These are phyloP conservation scores for Styela clava DNA, from an alignment of 23 tunicate species.

Conservation along the genomic window DNA sequence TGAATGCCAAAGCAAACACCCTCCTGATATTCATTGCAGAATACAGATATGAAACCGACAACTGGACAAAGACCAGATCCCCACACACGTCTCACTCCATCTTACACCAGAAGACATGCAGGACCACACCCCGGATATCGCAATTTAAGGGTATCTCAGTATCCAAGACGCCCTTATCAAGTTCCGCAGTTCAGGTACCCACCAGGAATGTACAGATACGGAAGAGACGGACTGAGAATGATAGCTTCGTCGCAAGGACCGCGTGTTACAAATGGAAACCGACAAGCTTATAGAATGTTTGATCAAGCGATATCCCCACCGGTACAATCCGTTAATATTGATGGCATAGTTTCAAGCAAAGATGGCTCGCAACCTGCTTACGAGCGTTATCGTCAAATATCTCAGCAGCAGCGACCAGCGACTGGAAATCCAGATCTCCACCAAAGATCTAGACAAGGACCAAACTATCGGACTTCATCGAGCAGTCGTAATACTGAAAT, in stretches of 20 bases:
- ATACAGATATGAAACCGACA: no score
- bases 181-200: not conserved
- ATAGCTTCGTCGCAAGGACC: not conserved
- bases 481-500: not conserved
- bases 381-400: not conserved
- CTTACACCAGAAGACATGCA: not conserved
- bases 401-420: not conserved
- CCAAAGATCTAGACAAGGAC: not conserved
- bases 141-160: not conserved
- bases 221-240: not conserved
- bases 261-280: not conserved
- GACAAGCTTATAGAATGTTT: not conserved
- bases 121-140: not conserved
- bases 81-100: not conserved
- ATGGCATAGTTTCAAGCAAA: not conserved
- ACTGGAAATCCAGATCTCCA: not conserved
- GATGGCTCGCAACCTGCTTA: not conserved
- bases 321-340: not conserved
- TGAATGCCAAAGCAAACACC: no score
- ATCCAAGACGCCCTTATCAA: not conserved
- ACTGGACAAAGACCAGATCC: not conserved
- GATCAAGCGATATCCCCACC: not conserved
- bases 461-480: not conserved
- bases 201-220: not conserved
- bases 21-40: no score